Base-by-base conservation (phyloP, 1,140 invertebrate genomes). In the Anastrepha ludens region DNA sequence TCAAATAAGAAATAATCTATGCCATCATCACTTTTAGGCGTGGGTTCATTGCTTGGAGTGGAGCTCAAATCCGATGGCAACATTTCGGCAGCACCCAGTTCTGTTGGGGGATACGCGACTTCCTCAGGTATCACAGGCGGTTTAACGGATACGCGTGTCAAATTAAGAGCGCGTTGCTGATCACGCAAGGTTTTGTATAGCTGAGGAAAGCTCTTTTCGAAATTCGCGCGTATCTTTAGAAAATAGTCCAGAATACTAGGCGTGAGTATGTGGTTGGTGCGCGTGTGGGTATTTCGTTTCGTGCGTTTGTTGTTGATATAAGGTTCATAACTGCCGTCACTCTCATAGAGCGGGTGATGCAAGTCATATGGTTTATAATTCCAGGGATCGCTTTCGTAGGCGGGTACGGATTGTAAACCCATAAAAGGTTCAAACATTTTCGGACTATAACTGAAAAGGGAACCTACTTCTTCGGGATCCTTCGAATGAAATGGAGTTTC, bases 311-410 rank as follows among this genome's bases (percentile, higher is more conserved):
- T 74, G 44, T 85, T 81, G n/a, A 92, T 20, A 55, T 91, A 91
- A 3, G 89, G n/a, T 17, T 90, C 91, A 78, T 90, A 92, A 86
- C 91, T 92, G 47, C 91, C 91, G 4, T 91, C 91, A n/a, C 91
- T 90, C 2, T 64, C 67, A 50, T 89, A 91, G 1, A 92, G 85
- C 0, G 91, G 87, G 87, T 89, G 58, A 11, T 91, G 90, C 0
- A 86, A 87, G 89, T 92, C 86, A 20, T 90, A 92, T 0, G 89
- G 20, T 58, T 90, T 91, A 67, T 87, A 70, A 17, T 87, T 87
- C 92, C 92, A 93, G 5, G 92, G 92, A 90, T 93, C 92, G 11
- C 47, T 81, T 58, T 91, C 87, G 4, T 89, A 86, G 7, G 88
- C 88, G 17, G 86, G 88, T 44, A 92, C 59, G 9, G 90, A 87